These are phyloP conservation scores for Listrodromus nycthemerus DNA, from an alignment of 2,888 invertebrate genomes.

Conservation along the genomic window DNA sequence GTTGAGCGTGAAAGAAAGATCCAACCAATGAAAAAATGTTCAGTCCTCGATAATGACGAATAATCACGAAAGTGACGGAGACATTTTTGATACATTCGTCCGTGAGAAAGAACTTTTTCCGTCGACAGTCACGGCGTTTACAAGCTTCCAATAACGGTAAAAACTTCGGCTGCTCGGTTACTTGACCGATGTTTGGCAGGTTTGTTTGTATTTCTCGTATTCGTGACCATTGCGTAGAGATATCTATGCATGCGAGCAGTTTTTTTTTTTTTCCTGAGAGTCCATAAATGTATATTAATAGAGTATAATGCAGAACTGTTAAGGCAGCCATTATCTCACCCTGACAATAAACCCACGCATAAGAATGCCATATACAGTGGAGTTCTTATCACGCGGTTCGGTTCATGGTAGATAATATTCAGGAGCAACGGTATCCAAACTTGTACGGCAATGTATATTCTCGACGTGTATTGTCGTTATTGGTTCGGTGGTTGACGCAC, in stretches of 20 bases:
- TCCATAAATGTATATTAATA: conserved; percentile 16
- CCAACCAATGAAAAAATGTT: too few relatives aligned
- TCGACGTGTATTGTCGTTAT: neutral
- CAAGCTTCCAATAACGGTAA: too few relatives aligned
- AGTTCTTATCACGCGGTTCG: conserved; percentile 22
- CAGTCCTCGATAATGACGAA: too few relatives aligned
- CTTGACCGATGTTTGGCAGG: neutral
- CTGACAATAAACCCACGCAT: conserved; percentile 18
- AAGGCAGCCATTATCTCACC: conserved; percentile 11
- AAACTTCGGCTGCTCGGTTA: too few relatives aligned
- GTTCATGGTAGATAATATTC: conserved; percentile 12
- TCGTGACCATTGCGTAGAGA: conserved; percentile 44
- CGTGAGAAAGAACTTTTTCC: neutral
- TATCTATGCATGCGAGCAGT: neutral
- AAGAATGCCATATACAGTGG: conserved; percentile 8
- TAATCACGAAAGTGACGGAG: too few relatives aligned
- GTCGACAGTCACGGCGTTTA: neutral
- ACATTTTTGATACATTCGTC: neutral
- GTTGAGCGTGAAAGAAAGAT: too few relatives aligned
- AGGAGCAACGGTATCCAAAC: neutral
- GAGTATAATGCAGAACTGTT: neutral
- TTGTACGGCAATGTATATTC: neutral
- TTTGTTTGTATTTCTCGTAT: conserved; percentile 60
- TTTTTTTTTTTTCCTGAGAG: conserved; percentile 14
- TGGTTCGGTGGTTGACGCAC: too few relatives aligned